Evolutionary conservation across 2,113 vertebrate species (phyloP).

Genomic region (Hirundichthys speculiger): DNA sequence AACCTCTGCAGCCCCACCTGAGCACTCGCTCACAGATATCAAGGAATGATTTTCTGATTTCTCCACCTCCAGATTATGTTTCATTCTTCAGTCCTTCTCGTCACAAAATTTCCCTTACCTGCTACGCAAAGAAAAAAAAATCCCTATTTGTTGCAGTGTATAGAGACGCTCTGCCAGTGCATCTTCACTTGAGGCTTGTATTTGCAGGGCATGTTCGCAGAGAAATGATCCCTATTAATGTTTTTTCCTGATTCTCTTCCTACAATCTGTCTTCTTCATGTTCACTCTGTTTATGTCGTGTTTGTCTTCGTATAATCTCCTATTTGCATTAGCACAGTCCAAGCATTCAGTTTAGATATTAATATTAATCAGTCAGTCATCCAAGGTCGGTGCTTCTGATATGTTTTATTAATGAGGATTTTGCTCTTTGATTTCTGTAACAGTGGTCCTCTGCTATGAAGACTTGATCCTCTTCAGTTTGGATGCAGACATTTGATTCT

Average conservation of each 20-base stretch:
- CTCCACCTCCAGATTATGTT: constrained; percentile 26
- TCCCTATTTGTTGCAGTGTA: constrained; percentile 25
- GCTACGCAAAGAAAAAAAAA: constrained; percentile 6
- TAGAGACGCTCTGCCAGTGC: constrained; percentile 38
- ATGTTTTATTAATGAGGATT: constrained; percentile 15
- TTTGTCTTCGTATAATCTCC: too few species aligned
- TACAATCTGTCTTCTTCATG: too few species aligned
- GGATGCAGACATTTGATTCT: not conserved
- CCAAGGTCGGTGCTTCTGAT: not conserved
- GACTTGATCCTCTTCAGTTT: not conserved
- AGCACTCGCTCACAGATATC: not conserved
- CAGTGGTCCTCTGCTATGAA: not conserved
- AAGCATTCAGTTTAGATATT: too few species aligned
- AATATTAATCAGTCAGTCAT: not conserved
- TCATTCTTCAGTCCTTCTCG: constrained; percentile 2
- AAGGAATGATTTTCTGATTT: constrained; percentile 10
- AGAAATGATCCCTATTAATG: not conserved
- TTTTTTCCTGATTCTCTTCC: not conserved
- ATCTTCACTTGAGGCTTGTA: not conserved
- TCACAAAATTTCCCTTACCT: constrained; percentile 46
- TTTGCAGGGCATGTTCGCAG: not conserved
- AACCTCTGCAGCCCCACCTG: constrained; percentile 16
- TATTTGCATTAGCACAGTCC: too few species aligned
- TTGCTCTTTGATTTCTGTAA: not conserved
- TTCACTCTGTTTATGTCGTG: too few species aligned